Evolutionary conservation across 2,888 invertebrate genomes (phyloP).

Genomic region (Hypsopygia costalis): DNA sequence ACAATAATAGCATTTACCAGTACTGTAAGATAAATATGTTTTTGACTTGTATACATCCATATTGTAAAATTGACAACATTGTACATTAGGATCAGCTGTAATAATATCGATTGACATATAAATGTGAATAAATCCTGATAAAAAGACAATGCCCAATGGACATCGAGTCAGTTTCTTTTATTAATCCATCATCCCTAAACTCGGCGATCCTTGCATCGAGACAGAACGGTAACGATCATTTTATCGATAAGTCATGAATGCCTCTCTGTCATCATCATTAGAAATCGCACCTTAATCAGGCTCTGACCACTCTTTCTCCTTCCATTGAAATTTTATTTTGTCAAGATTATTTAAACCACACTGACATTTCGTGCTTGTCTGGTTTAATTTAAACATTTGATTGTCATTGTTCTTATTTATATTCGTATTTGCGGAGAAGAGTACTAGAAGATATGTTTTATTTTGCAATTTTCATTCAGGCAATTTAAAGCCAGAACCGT

Average conservation of each 20-base stretch:
- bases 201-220: conserved; percentile 74
- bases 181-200: conserved; percentile 58
- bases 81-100: conserved; percentile 73
- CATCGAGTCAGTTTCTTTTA: conserved; percentile 64
- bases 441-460: conserved; percentile 33
- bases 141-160: conserved; percentile 57
- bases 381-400: conserved; percentile 50
- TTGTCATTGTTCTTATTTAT: conserved; percentile 44
- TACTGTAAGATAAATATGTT: conserved; percentile 76
- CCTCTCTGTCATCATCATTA: conserved; percentile 78
- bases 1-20: conserved; percentile 73
- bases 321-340: conserved; percentile 55
- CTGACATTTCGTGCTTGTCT: conserved; percentile 61
- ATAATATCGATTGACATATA: conserved; percentile 67
- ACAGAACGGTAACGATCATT: conserved; percentile 76
- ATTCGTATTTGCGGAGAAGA: conserved; percentile 49
- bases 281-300: conserved; percentile 63
- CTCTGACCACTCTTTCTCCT: conserved; percentile 71
- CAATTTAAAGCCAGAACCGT: conserved; percentile 1
- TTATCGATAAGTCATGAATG: conserved; percentile 79
- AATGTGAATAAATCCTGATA: conserved; percentile 77
- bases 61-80: conserved; percentile 69
- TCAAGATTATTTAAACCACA: conserved; percentile 45
- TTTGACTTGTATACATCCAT: conserved; percentile 78
- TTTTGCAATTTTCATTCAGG: conserved; percentile 1